Evolutionary conservation across 1,140 invertebrate genomes (phyloP), one percentile per base, ranked within the genome.

Genomic region (Micrasema longulum): DNA sequence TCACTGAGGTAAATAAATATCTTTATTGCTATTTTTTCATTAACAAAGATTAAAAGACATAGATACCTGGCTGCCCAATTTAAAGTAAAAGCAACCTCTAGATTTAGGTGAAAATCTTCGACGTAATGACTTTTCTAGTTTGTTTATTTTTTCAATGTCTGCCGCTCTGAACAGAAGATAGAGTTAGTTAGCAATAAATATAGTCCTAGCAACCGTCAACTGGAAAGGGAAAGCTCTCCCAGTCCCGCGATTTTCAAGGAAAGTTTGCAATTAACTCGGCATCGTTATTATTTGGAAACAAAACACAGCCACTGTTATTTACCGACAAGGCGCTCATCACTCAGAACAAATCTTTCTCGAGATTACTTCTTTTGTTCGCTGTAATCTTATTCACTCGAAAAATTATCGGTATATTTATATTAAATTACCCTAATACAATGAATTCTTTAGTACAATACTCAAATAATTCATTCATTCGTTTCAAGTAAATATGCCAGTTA

Each of bases 371-470:
- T 43, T 63, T 63, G 60, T 63, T 43, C 26, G 38, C 10, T 23
- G 12, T 63, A 43, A 63, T 63, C 43, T 63, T 47, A 63, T 63
- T 63, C 60, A 47, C 43, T 63, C 10, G 38, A 63, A 45, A 47
- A 63, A 45, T 63, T 31, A 47, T 63, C 60, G 18, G 9, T 31
- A 26, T 55, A 35, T 55, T 47, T 63, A 26, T 43, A 63, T 23
- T 14, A 22, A 63, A 63, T 63, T 63, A 26, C 38, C 60, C 45
- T 47, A 43, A 43, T 63, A 45, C 41, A 60, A 53, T 38, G 9
- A 60, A 7, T 60, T 36, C 12, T 16, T 18, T 18, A 31, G 31
- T 38, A 20, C 18, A 60, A 36, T 12, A 36, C 20, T 20, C 35
- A 38, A 38, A 3, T 14, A 53, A 12, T 53, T 53, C 23, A 53